Percentiles rank a stretch among this genome's conserved stretches.
These are phyloP conservation scores for Neomicropteryx cornuta DNA, from an alignment of 1,140 invertebrate genomes.

Conservation along the genomic window DNA sequence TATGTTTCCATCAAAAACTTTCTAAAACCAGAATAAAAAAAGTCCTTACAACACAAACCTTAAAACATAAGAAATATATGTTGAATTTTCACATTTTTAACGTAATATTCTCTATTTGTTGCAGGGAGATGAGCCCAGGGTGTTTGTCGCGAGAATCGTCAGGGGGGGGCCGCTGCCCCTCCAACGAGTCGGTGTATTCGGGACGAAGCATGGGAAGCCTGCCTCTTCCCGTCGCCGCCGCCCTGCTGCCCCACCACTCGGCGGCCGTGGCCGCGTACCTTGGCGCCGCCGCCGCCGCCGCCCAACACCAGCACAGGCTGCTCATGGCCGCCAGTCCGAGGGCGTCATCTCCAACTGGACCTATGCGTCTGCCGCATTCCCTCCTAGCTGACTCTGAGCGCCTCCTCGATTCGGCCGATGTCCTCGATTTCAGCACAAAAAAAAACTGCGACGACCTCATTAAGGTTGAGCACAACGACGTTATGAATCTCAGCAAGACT, in stretches of 20 bases:
- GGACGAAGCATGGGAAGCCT: constrained; percentile 45
- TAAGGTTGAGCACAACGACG: constrained; percentile 50
- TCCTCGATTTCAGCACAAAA: constrained; percentile 69
- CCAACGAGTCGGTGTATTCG: constrained; percentile 56
- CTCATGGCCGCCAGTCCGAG: constrained; percentile 64
- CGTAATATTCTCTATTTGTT: constrained; percentile 32
- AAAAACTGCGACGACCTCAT: constrained; percentile 41
- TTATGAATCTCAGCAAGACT: constrained; percentile 56
- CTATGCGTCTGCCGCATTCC: constrained; percentile 30
- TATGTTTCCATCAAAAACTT: too few species aligned
- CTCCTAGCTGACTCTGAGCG: constrained; percentile 37
- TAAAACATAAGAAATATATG: too few species aligned
- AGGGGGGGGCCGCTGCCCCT: constrained; percentile 52
- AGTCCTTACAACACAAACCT: too few species aligned
- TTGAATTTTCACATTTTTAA: too few species aligned
- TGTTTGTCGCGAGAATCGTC: constrained; percentile 69
- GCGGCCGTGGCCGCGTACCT: constrained; percentile 69
- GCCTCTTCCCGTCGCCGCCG: constrained; percentile 41
- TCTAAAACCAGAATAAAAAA: too few species aligned
- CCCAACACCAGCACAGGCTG: constrained; percentile 61
- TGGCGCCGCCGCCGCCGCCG: constrained; percentile 50
- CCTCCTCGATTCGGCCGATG: constrained; percentile 38
- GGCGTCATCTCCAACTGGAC: constrained; percentile 28
- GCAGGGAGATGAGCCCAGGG: constrained; percentile 64
- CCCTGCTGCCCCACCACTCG: constrained; percentile 59